phyloP scores from a whole-genome alignment of 1,140 invertebrate genomes.

The Tetragnatha versicolor region DNA sequence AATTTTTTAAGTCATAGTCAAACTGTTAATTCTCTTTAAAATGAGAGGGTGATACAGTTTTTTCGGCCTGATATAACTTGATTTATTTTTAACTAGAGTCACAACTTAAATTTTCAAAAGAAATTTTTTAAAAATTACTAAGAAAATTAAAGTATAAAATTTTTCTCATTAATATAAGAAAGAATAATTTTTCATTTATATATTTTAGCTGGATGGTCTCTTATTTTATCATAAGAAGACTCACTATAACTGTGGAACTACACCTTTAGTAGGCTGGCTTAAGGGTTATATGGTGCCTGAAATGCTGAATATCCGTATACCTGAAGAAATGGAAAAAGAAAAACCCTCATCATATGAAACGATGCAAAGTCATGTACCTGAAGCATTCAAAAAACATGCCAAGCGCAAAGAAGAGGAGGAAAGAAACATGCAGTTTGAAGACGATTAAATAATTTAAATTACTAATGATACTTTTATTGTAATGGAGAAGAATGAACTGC shows the following conservation, averaged over 20 bases:
- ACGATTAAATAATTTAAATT: not conserved
- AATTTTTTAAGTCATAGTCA: too few relatives aligned
- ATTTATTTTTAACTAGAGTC: too few relatives aligned
- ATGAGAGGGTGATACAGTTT: too few relatives aligned
- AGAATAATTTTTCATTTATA: not conserved
- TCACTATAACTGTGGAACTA: conserved; percentile 78
- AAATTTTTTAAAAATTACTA: too few relatives aligned
- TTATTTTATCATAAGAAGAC: conserved; percentile 82
- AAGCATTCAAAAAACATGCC: conserved; percentile 29
- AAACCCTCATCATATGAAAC: conserved; percentile 65
- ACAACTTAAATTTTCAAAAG: too few relatives aligned
- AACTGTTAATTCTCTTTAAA: too few relatives aligned
- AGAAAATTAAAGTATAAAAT: not conserved
- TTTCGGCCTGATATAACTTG: too few relatives aligned
- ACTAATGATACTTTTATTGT: too few relatives aligned
- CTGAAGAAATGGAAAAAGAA: conserved; percentile 62
- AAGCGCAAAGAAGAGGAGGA: conserved; percentile 46
- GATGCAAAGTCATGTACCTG: conserved; percentile 60
- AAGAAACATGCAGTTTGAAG: conserved; percentile 24
- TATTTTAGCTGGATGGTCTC: conserved; percentile 73
- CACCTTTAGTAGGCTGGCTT: conserved; percentile 88
- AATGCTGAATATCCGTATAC: conserved; percentile 71
- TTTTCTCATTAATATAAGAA: not conserved
- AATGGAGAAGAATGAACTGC: too few relatives aligned
- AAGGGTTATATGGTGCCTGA: conserved; percentile 87